Percentiles rank a stretch among this genome's conserved stretches.
These are phyloP conservation scores for Cervus canadensis DNA, from an alignment of 2,113 vertebrate species.

Conservation along the genomic window DNA sequence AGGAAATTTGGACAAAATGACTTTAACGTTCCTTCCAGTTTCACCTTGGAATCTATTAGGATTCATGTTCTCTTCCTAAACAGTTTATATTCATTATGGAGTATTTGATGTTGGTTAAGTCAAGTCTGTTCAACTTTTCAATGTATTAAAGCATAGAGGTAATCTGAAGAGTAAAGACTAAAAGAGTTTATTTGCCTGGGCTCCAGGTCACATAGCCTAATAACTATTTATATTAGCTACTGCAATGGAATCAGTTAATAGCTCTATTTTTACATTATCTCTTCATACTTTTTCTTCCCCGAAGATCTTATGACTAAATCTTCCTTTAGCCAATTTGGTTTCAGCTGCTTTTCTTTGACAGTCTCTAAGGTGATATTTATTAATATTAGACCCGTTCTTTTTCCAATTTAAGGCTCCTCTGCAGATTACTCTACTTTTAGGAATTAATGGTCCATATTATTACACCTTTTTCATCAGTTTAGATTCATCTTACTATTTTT, in stretches of 20 bases:
- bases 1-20: constrained; percentile 35
- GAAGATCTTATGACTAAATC: constrained; percentile 29
- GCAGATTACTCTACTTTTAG: background rate
- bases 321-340: constrained; percentile 39
- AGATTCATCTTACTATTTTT: constrained; percentile 8
- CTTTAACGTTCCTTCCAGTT: background rate
- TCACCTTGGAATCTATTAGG: background rate
- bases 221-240: constrained; percentile 32
- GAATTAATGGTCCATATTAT: constrained; percentile 37
- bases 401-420: background rate
- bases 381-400: background rate
- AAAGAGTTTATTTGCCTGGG: background rate
- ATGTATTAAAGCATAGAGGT: background rate
- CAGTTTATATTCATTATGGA: constrained; percentile 34
- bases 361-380: constrained; percentile 48
- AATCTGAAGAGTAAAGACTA: background rate
- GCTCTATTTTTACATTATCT: constrained; percentile 48
- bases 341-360: constrained; percentile 20
- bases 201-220: background rate
- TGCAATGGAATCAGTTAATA: background rate
- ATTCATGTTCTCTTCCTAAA: constrained; percentile 41
- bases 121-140: constrained; percentile 14
- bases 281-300: constrained; percentile 25
- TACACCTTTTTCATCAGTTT: constrained; percentile 20
- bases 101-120: constrained; percentile 22